Percentiles rank a stretch among this genome's conserved stretches.
Evolutionary conservation across 2,888 invertebrate species (phyloP).

Genomic region (Disparrhopalites patrizii): DNA sequence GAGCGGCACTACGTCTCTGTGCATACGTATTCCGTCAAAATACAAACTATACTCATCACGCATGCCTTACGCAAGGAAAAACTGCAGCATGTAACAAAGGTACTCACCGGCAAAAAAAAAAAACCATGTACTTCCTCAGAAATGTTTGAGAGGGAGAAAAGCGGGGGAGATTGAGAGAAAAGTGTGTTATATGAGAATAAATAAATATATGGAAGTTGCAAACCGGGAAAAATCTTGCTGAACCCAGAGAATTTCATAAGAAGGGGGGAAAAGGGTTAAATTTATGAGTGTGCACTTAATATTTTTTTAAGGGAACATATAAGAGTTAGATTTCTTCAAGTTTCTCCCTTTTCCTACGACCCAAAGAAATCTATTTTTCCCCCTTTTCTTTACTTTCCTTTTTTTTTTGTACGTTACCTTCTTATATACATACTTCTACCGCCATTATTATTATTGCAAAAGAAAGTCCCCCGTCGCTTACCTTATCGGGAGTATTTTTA

Average conservation of each 20-base stretch:
- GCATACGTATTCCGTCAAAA: neutral
- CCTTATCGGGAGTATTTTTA: constrained; percentile 15
- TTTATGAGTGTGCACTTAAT: neutral
- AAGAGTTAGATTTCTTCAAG: neutral
- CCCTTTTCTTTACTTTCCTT: neutral
- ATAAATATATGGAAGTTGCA: too few species aligned
- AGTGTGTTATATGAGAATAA: neutral
- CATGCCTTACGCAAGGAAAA: constrained; percentile 6
- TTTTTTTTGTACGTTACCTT: neutral
- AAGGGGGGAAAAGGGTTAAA: neutral
- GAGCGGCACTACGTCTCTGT: too few species aligned
- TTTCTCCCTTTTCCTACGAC: neutral
- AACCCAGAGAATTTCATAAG: neutral
- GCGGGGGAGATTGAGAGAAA: neutral
- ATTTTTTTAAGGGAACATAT: too few species aligned
- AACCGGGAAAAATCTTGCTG: constrained; percentile 4
- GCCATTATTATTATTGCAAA: constrained; percentile 5
- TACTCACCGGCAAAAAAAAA: neutral
- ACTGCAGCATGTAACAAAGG: neutral
- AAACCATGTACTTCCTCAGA: neutral
- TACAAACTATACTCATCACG: neutral
- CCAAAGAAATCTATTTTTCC: too few species aligned
- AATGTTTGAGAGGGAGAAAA: neutral
- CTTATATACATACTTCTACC: neutral
- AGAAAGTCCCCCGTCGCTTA: constrained; percentile 8